These are phyloP conservation scores for Ligdia adustata DNA, from an alignment of 2,888 invertebrate genomes.

Conservation along the genomic window DNA sequence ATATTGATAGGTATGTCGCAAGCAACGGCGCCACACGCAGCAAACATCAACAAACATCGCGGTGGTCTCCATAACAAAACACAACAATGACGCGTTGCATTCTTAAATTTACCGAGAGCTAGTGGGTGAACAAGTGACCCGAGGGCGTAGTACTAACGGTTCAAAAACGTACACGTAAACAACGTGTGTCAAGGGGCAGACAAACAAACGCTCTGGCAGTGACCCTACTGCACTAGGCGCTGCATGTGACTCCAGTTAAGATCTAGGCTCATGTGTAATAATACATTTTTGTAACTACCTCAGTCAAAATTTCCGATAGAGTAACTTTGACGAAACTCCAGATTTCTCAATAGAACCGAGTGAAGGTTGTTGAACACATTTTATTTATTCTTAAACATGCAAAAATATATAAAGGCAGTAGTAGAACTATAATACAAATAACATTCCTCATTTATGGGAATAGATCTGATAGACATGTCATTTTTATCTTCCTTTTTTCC, in stretches of 20 bases:
- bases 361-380: no score
- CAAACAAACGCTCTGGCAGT: slow-evolving; percentile 51
- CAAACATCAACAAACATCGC: slow-evolving; percentile 24
- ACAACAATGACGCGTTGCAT: slow-evolving; percentile 34
- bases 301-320: no score
- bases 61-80: slow-evolving; percentile 34
- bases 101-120: slow-evolving; percentile 7
- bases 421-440: no score
- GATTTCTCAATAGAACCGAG: no score
- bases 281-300: no score
- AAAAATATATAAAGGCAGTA: no score
- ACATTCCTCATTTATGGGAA: no score
- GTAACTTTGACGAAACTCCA: no score
- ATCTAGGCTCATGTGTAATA: background rate
- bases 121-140: slow-evolving; percentile 33
- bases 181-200: slow-evolving; percentile 62
- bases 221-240: slow-evolving; percentile 16
- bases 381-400: no score
- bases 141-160: slow-evolving; percentile 45
- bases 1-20: no score
- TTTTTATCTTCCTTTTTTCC: no score
- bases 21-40: slow-evolving; percentile 16
- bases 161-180: slow-evolving; percentile 70
- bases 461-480: no score
- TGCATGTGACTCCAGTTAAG: background rate